Conservation (phyloP, 2,797 vertebrate species). For the Smutsia temminckii region DNA sequence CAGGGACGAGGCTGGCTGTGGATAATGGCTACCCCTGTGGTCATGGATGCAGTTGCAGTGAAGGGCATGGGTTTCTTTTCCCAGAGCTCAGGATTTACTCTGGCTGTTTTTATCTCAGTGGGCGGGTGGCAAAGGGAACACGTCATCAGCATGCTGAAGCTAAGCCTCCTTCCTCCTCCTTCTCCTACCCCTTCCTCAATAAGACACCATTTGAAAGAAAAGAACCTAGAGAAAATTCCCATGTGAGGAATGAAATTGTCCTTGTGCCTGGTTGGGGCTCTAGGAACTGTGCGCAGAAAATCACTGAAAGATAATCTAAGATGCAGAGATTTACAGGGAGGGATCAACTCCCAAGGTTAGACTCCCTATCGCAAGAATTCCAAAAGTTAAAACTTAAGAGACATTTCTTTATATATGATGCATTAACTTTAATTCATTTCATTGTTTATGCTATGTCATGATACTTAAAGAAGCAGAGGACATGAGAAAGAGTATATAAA, state of each 20-base stretch:
- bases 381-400: not conserved
- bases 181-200: not conserved
- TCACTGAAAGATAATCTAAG: not conserved
- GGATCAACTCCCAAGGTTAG: not conserved
- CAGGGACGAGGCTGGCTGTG: not conserved
- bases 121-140: too few species aligned
- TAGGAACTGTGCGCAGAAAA: not conserved
- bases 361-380: not conserved
- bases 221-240: not conserved
- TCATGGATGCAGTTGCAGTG: rapidly evolving
- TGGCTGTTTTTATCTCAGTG: not conserved
- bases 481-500: not conserved
- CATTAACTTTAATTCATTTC: not conserved
- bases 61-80: not conserved
- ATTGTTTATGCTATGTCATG: not conserved
- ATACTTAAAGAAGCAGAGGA: not conserved
- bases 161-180: not conserved
- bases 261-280: not conserved
- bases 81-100: not conserved
- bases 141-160: not conserved
- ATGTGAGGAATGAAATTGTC: not conserved
- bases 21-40: not conserved
- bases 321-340: not conserved
- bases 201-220: constrained; percentile 17
- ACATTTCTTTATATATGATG: not conserved